A percentile compares a stretch with the other conserved stretches of the same genome.
phyloP scores from a whole-genome alignment of 2,888 invertebrate species.

The Heterodera filipjevi region DNA sequence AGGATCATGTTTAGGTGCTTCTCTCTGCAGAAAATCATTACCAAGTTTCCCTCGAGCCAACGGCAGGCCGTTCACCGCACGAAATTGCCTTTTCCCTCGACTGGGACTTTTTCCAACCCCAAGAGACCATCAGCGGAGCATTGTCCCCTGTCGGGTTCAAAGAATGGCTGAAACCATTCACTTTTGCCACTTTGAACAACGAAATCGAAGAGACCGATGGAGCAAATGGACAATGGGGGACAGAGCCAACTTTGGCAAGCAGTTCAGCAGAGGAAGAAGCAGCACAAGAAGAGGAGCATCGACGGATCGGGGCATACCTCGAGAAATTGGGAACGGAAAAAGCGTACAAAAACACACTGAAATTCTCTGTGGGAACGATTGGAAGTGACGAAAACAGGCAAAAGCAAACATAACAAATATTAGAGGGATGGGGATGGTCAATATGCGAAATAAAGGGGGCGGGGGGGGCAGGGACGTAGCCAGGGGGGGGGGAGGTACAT shows the following conservation, averaged over 20 bases:
- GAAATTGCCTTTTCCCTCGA: constrained; percentile 31
- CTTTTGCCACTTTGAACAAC: constrained; percentile 7
- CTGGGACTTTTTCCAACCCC: constrained; percentile 30
- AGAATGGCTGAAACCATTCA: constrained; percentile 38
- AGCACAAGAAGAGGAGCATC: not conserved
- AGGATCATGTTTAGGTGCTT: constrained; percentile 37
- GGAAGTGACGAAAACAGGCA: constrained; percentile 24
- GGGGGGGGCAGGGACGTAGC: too few relatives aligned
- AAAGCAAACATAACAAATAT: constrained; percentile 4
- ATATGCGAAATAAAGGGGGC: too few relatives aligned
- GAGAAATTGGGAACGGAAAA: not conserved
- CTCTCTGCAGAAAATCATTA: constrained; percentile 51
- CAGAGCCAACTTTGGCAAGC: not conserved
- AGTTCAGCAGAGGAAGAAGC: not conserved
- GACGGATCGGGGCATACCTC: not conserved
- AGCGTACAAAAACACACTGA: constrained; percentile 30
- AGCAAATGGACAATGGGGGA: not conserved
- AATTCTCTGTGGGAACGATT: constrained; percentile 15
- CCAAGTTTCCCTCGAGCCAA: constrained; percentile 41
- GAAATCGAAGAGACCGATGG: constrained; percentile 2
- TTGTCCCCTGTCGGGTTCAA: constrained; percentile 24
- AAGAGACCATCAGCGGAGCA: not conserved
- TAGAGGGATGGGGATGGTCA: too few relatives aligned
- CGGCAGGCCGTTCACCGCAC: constrained; percentile 27
- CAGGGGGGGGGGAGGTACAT: too few relatives aligned